phyloP scores from a whole-genome alignment of 2,888 invertebrate species.

The Protophormia terraenovae region DNA sequence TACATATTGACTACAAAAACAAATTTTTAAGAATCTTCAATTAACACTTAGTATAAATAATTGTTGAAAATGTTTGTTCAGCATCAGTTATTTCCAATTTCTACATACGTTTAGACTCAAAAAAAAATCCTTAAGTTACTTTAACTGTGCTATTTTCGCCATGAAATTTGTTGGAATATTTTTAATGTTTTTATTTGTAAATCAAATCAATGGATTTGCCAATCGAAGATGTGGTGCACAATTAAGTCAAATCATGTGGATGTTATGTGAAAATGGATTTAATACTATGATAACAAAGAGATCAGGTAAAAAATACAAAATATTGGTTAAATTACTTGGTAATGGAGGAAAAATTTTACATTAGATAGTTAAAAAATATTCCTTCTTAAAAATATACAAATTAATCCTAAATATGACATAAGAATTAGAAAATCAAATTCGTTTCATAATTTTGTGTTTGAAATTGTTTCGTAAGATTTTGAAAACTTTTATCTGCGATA shows the following conservation, averaged over 20 bases:
- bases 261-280: conserved; percentile 26
- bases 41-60: conserved; percentile 28
- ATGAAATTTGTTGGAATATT: conserved; percentile 25
- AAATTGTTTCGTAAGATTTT: too few relatives aligned
- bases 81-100: neutral
- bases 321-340: too few relatives aligned
- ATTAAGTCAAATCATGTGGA: neutral
- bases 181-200: neutral
- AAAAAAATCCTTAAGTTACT: neutral
- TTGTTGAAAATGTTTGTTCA: neutral
- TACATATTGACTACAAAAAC: neutral
- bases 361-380: too few relatives aligned
- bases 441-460: too few relatives aligned
- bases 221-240: conserved; percentile 4
- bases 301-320: conserved; percentile 44
- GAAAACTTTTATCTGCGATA: too few relatives aligned
- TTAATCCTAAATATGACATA: too few relatives aligned
- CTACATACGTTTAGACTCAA: neutral
- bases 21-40: neutral
- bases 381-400: too few relatives aligned
- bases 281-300: conserved; percentile 14
- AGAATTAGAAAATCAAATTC: too few relatives aligned
- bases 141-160: neutral
- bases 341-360: too few relatives aligned
- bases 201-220: neutral